A percentile compares a stretch with the other conserved stretches of the same genome.
phyloP scores from a whole-genome alignment of 2,888 invertebrate genomes.

The Helobdella robusta region DNA sequence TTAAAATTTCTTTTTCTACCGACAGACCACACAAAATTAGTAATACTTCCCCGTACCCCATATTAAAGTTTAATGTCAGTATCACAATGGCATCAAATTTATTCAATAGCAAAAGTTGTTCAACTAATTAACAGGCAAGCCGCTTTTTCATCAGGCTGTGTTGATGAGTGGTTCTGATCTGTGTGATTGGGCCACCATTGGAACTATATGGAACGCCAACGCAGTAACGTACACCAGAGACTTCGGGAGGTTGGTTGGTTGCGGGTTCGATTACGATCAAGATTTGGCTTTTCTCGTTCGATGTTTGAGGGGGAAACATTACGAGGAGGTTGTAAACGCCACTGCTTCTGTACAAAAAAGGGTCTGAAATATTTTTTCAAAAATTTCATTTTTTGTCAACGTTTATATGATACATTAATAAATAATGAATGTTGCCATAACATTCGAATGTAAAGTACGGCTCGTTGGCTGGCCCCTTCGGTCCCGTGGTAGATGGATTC shows the following conservation, averaged over 20 bases:
- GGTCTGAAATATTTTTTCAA: conserved; percentile 36
- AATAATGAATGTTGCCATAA: background rate
- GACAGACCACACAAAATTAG: too few relatives aligned
- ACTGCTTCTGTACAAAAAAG: conserved; percentile 41
- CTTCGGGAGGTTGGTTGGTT: conserved; percentile 40
- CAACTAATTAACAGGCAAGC: conserved; percentile 30
- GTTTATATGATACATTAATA: background rate
- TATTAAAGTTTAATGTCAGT: too few relatives aligned
- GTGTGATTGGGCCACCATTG: conserved; percentile 46
- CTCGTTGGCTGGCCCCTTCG: conserved; percentile 43
- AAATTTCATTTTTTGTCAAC: background rate
- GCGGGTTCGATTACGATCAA: conserved; percentile 37
- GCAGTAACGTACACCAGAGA: conserved; percentile 44
- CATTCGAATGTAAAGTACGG: conserved; percentile 36
- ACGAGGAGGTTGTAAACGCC: conserved; percentile 47
- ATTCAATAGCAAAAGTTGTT: too few relatives aligned
- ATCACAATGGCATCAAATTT: too few relatives aligned
- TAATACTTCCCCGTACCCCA: too few relatives aligned
- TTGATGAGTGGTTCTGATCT: conserved; percentile 51
- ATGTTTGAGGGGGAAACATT: conserved; percentile 45
- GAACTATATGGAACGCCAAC: conserved; percentile 32
- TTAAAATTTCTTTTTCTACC: too few relatives aligned
- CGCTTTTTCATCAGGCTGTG: conserved; percentile 50
- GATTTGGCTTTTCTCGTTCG: conserved; percentile 42
- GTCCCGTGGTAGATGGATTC: conserved; percentile 45